Evolutionary conservation across 2,888 invertebrate species (phyloP).

Genomic region (Hypolimnas misippus): DNA sequence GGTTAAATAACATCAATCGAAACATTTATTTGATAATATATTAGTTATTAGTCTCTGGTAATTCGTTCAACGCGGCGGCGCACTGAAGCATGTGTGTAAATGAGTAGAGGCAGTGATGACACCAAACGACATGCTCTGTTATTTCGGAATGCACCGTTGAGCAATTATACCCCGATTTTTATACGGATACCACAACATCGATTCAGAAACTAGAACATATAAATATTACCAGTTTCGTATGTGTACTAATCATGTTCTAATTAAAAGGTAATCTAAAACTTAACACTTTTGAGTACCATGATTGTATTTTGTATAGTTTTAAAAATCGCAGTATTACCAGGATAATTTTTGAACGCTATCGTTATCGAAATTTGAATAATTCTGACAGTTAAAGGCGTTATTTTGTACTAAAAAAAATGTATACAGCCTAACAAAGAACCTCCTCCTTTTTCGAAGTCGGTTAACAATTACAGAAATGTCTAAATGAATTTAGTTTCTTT

Average conservation of each 20-base stretch:
- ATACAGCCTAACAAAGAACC: too few species aligned
- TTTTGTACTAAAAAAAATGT: too few species aligned
- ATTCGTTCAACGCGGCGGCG: slow-evolving; percentile 32
- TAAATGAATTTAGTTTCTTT: too few species aligned
- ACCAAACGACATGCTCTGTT: slow-evolving; percentile 53
- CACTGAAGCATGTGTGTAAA: slow-evolving; percentile 40
- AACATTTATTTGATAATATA: neutral
- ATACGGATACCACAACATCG: slow-evolving; percentile 35
- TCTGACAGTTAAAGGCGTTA: too few species aligned
- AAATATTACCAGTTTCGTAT: neutral
- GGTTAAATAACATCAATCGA: neutral
- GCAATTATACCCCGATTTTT: slow-evolving; percentile 45
- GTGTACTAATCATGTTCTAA: neutral
- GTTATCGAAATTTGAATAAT: too few species aligned
- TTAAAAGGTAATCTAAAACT: too few species aligned
- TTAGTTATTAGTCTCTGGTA: slow-evolving; percentile 14
- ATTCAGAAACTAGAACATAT: slow-evolving; percentile 26
- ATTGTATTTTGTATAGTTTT: too few species aligned
- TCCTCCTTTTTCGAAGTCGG: too few species aligned
- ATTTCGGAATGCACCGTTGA: slow-evolving; percentile 48
- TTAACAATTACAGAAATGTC: too few species aligned
- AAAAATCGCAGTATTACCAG: too few species aligned
- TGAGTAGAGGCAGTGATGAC: slow-evolving; percentile 53
- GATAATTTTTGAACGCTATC: too few species aligned
- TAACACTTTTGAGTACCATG: too few species aligned